Evolutionary conservation across 2,113 vertebrate species (phyloP), one percentile per base, ranked within the genome.

Genomic region (Phyllopteryx taeniolatus): DNA sequence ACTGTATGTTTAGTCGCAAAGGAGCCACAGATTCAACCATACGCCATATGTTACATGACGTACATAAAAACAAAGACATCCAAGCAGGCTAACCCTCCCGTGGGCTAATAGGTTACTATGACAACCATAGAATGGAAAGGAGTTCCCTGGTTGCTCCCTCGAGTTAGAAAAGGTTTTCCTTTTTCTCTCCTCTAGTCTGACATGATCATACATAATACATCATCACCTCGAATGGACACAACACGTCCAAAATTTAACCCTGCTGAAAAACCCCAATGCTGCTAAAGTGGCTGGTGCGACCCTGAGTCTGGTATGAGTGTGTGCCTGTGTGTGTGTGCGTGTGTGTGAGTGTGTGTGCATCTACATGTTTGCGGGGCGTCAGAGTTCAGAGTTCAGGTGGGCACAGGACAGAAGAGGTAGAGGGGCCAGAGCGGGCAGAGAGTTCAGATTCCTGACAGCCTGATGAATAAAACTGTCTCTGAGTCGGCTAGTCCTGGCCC

Each of bases 41-140:
- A 53, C 15, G 12, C 49, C 8, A 31, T 12, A 43, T 35, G 10
- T 44, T 22, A 44, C 4, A 22, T 64, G 35, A 64, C 13, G 20
- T 44, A 46, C 42, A 46, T 53, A 77, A 85, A 70, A 79, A 80
- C 80, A 77, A 86, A 73, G 79, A 69, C 73, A 69, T 84, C 56
- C 78, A 47, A 73, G 67, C 63, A 46, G 60, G 72, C 73, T 71
- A 81, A 73, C 78, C 74, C 44, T 77, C 73, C 70, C 70, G 57
- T 77, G 86, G 80, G 81, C 79, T 83, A 82, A 86, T 78, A 79
- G 77, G 88, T 92, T 88, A 79, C 91, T 86, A 93, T 92, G 89
- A 84, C 88, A 89, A 92, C 91, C 82, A 39, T 61, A 71, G 72
- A 81, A 78, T 74, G 74, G 71, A 83, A 75, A 82, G 82, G 80